Base-by-base conservation (phyloP, 2,888 invertebrate genomes). In the Halictus ligatus region DNA sequence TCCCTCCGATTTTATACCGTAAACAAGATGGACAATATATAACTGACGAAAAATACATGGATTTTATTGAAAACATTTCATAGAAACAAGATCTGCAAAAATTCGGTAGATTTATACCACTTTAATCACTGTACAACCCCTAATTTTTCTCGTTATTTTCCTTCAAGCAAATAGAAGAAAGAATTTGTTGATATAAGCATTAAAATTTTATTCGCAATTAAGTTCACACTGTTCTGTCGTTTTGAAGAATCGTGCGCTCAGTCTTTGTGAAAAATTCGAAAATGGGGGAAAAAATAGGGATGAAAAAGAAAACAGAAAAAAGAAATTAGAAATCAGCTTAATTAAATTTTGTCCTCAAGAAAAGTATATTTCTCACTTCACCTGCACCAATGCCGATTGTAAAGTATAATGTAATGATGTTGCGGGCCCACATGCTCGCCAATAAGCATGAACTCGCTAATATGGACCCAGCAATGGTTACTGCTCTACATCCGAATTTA, bases 361-460 rank as follows among this genome's bases (percentile, higher is more conserved):
- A 35, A 35, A 35, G 35, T 35, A 35, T 35, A 35, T 60, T 82
- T 58, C 73, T 75, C 80, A 91, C 21, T 25, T 94, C 92, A 96
- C 97, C 97, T 88, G 98, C 97, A 84, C 99, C 98, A n/a, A 99
- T 95, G 60, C 99, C 99, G 91, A 99, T 98, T n/a, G 99, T 98
- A 92, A 99, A 96, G 94, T 98, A 99, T 29, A 99, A 96, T 64
- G 97, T 98, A 75, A 97, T 95, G 67, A 99, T 97, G 94, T 97
- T 98, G 88, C 96, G 96, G 0, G 99, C 99, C 93, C 97, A 98
- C 77, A 97, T 97, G 88, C 99, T 99, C 48, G 97, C 93, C 10
- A 97, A 96, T 90, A 99, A 97, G 92, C 98, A 99, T 0, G 96
- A 92, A 12, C 98, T 96, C 0, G 98, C 98, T 43, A 98, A 95